A percentile compares a stretch with the other conserved stretches of the same genome.
Evolutionary conservation across 2,113 vertebrate genomes (phyloP).

Genomic region (Malaclemys terrapin): DNA sequence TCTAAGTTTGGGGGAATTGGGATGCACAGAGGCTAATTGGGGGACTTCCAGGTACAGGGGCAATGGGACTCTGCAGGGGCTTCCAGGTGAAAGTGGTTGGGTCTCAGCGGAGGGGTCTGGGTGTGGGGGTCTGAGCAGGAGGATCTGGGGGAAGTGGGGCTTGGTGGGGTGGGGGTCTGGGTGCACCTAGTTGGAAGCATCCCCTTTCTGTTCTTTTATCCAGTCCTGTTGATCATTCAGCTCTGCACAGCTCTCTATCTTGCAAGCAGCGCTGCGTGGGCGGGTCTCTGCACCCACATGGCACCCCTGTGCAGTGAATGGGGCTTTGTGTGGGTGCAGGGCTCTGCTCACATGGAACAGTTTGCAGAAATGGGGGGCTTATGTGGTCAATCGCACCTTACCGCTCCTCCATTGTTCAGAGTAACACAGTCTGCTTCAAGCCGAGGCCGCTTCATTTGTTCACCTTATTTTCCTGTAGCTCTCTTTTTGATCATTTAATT

Average conservation of each 20-base stretch:
- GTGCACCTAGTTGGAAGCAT: not conserved
- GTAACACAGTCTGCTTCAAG: conserved; percentile 26
- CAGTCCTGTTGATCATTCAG: conserved; percentile 30
- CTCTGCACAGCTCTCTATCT: conserved; percentile 38
- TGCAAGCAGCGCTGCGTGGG: conserved; percentile 35
- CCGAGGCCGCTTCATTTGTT: not conserved
- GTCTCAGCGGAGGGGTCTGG: no score
- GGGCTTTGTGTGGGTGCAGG: conserved; percentile 50
- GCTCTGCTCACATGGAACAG: conserved; percentile 8
- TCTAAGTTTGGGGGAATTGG: no score
- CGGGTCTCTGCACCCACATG: conserved; percentile 40
- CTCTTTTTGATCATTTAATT: conserved; percentile 13
- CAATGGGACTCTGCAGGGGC: no score
- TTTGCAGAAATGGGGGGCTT: not conserved
- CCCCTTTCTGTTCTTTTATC: not conserved
- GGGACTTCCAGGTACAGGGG: no score
- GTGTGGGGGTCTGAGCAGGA: no score
- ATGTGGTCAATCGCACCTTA: not conserved
- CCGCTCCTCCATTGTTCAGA: not conserved
- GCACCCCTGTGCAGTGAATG: conserved; percentile 8
- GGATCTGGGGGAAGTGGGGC: no score
- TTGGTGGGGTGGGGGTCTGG: not conserved
- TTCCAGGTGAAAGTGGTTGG: no score
- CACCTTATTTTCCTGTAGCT: not conserved
- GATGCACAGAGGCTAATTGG: no score